Evolutionary conservation across 92 coral and sea anemone species (phyloP).

Genomic region (Heteractis magnifica): DNA sequence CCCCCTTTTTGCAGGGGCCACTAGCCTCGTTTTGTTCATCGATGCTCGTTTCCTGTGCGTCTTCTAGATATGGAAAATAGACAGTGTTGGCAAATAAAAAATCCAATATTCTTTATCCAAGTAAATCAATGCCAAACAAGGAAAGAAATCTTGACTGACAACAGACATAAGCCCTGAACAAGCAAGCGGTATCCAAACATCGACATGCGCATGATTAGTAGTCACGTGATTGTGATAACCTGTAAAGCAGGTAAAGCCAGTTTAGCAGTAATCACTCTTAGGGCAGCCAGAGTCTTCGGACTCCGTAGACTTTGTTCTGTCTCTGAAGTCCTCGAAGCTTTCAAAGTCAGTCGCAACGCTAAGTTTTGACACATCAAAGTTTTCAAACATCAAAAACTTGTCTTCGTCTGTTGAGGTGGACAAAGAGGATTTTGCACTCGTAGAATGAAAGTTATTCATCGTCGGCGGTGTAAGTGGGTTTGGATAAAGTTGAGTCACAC

Average conservation of each 20-base stretch:
- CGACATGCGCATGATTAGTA: slow-evolving; percentile 1
- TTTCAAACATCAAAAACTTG: neutral
- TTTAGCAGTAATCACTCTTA: neutral
- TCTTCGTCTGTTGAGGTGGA: neutral
- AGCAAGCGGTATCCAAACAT: neutral
- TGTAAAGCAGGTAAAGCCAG: neutral
- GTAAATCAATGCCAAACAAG: too few relatives aligned
- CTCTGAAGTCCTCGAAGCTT: slow-evolving; percentile 12
- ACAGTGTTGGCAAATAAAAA: too few relatives aligned
- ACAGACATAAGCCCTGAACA: neutral
- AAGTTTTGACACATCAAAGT: neutral
- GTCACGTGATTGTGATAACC: neutral
- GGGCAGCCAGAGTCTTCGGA: slow-evolving; percentile 51
- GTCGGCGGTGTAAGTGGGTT: neutral
- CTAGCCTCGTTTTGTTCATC: too few relatives aligned
- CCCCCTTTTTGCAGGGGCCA: too few relatives aligned
- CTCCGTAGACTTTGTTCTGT: slow-evolving; percentile 36
- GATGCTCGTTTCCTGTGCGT: too few relatives aligned
- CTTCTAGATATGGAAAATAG: too few relatives aligned
- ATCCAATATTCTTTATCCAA: too few relatives aligned
- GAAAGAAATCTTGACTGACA: too few relatives aligned
- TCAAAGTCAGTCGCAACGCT: slow-evolving; percentile 10
- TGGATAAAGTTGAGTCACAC: neutral
- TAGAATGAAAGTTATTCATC: neutral
- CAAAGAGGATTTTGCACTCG: too few relatives aligned